Evolutionary conservation across 30 jellyfish, hydroid and myxozoan genomes (phyloP).

Genomic region (Aurelia sp.): DNA sequence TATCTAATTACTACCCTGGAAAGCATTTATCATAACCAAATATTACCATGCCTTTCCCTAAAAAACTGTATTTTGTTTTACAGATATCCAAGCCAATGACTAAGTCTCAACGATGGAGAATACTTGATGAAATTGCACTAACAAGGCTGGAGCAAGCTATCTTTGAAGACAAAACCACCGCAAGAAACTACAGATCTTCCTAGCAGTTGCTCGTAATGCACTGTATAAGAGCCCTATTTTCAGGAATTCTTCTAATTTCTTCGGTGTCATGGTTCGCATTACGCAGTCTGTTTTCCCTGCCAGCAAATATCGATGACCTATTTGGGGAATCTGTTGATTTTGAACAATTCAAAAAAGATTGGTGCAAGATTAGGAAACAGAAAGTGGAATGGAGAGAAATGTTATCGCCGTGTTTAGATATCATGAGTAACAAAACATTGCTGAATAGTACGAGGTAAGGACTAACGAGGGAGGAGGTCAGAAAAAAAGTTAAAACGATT

Average conservation of each 20-base stretch:
- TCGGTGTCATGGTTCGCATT: slow-evolving; percentile 87
- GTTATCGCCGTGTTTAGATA: slow-evolving; percentile 83
- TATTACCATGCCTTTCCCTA: too few species aligned
- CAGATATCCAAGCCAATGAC: too few species aligned
- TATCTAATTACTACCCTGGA: too few species aligned
- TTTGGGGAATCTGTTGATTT: slow-evolving; percentile 73
- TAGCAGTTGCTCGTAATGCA: slow-evolving; percentile 62
- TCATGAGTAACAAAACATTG: slow-evolving; percentile 40
- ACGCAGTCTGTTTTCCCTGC: slow-evolving; percentile 74
- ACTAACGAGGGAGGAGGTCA: too few species aligned
- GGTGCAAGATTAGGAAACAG: slow-evolving; percentile 91
- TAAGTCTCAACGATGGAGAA: too few species aligned
- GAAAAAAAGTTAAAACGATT: too few species aligned
- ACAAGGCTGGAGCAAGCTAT: too few species aligned
- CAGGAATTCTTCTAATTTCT: slow-evolving; percentile 62
- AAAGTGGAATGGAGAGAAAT: slow-evolving; percentile 89
- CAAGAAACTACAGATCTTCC: too few species aligned
- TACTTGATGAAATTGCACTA: too few species aligned
- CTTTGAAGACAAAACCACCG: too few species aligned
- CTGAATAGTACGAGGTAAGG: slow-evolving; percentile 29
- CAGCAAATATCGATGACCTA: slow-evolving; percentile 25
- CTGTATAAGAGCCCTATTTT: slow-evolving; percentile 70
- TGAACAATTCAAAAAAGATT: slow-evolving; percentile 86
- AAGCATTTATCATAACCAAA: too few species aligned
- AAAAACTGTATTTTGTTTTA: too few species aligned